Conservation (phyloP, 2,888 invertebrate genomes). For the Ectropis crepuscularia region DNA sequence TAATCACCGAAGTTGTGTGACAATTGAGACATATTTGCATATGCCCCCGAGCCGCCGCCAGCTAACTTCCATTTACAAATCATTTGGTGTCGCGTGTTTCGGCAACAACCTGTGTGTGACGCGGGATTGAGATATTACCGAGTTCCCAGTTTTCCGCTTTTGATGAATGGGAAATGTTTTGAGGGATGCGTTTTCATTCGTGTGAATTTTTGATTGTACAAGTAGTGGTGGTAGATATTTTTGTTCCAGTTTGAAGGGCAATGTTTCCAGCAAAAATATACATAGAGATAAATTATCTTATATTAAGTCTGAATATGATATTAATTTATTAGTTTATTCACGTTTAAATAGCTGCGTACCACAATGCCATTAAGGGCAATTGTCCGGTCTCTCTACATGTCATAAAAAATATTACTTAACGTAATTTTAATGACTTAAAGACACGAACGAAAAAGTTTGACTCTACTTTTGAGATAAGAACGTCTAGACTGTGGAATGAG, state of each 20-base stretch:
- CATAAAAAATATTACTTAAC: no score
- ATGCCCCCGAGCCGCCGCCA: slow-evolving; percentile 40
- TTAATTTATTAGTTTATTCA: no score
- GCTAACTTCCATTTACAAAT: slow-evolving; percentile 50
- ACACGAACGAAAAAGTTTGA: no score
- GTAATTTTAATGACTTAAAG: no score
- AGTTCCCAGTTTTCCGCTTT: slow-evolving; percentile 8
- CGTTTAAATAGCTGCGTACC: no score
- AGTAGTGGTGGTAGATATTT: not conserved
- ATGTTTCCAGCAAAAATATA: not conserved
- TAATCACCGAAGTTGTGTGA: slow-evolving; percentile 46
- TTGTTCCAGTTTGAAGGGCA: not conserved
- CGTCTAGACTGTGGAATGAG: no score
- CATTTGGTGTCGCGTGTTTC: slow-evolving; percentile 45
- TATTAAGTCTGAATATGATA: no score
- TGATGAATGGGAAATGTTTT: slow-evolving; percentile 8
- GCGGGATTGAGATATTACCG: slow-evolving; percentile 33
- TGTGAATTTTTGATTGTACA: not conserved
- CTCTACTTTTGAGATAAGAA: no score
- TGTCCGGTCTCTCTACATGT: no score
- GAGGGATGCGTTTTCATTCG: slow-evolving; percentile 2
- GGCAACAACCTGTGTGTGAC: slow-evolving; percentile 42
- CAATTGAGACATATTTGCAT: slow-evolving; percentile 47
- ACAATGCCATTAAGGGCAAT: no score
- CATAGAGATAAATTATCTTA: no score